These are phyloP conservation scores for Neotoxoptera formosana DNA, from an alignment of 1,140 invertebrate genomes.

Conservation along the genomic window DNA sequence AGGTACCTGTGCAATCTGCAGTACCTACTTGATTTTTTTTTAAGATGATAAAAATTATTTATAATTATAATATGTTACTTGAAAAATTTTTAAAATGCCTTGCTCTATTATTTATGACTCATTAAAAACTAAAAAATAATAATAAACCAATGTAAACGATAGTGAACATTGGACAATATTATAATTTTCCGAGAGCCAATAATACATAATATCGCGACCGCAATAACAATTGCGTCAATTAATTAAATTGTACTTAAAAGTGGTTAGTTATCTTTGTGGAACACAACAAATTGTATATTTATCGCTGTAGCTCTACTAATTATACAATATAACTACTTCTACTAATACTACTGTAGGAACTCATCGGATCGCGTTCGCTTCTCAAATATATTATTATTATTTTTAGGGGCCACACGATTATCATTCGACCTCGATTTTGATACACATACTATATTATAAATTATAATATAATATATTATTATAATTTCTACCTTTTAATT, in stretches of 20 bases:
- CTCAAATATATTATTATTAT: neutral
- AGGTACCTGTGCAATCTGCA: too few relatives aligned
- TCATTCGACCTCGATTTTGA: constrained; percentile 25
- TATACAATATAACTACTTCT: neutral
- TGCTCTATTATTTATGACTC: too few relatives aligned
- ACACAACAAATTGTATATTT: neutral
- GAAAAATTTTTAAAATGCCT: too few relatives aligned
- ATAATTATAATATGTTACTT: too few relatives aligned
- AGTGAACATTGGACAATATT: neutral
- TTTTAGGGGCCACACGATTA: neutral
- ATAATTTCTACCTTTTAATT: constrained; percentile 7
- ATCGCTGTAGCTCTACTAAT: neutral
- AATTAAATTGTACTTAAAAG: neutral
- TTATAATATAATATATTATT: neutral
- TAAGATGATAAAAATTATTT: too few relatives aligned
- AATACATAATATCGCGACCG: too few relatives aligned
- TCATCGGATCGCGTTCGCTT: neutral
- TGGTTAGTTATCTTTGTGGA: neutral
- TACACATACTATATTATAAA: neutral
- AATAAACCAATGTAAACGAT: too few relatives aligned
- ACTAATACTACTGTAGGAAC: neutral
- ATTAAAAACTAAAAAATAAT: too few relatives aligned
- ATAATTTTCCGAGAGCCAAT: neutral
- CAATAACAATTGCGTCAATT: neutral
- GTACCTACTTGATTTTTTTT: too few relatives aligned